Percentiles rank a stretch among this genome's conserved stretches.
Evolutionary conservation across 2,113 vertebrate genomes (phyloP).

Genomic region (Antigone vipio): DNA sequence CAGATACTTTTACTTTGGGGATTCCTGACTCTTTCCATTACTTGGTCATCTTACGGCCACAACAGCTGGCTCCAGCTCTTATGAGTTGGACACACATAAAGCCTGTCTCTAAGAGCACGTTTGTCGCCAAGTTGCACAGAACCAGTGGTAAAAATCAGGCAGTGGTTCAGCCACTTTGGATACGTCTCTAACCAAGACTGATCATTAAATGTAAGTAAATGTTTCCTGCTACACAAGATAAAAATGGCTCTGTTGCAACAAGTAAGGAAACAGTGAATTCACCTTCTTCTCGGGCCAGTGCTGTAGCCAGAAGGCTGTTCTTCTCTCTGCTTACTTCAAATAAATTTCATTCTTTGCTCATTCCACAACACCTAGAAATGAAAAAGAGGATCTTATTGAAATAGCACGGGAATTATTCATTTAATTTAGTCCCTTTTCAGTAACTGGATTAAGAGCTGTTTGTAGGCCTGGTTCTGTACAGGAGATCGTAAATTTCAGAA

Average conservation of each 20-base stretch:
- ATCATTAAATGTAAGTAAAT: neutral
- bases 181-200: rapidly evolving
- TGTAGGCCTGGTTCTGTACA: neutral
- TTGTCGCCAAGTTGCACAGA: neutral
- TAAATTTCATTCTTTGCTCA: neutral
- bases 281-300: neutral
- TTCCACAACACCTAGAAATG: neutral
- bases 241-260: neutral
- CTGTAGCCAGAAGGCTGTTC: neutral
- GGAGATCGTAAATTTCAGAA: neutral
- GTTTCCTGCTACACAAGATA: neutral
- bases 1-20: neutral
- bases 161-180: neutral
- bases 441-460: neutral
- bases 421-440: neutral
- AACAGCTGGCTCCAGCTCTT: neutral
- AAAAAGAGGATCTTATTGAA: neutral
- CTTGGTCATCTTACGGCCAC: neutral
- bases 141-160: neutral
- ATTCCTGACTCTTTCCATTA: neutral
- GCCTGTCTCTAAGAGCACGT: neutral
- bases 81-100: rapidly evolving
- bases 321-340: neutral
- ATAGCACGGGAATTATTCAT: neutral
- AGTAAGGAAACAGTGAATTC: neutral